phyloP scores from a whole-genome alignment of 2,113 vertebrate genomes.

The Chrysemys picta region DNA sequence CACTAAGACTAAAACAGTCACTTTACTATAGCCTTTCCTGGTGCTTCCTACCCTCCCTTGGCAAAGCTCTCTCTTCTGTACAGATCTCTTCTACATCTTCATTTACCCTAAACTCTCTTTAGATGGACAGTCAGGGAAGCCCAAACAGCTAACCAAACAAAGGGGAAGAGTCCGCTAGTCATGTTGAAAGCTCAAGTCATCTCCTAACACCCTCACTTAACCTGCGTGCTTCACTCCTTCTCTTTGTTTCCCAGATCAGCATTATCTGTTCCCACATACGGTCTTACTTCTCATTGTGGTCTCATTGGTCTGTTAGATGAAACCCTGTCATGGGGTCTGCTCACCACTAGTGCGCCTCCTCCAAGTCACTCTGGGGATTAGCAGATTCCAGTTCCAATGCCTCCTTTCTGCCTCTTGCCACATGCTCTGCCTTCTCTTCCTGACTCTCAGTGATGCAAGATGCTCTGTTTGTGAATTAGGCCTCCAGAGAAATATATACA shows the following conservation, averaged over 20 bases:
- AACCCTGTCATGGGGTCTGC: background rate
- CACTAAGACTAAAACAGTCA: background rate
- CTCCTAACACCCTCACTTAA: background rate
- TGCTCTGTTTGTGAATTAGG: background rate
- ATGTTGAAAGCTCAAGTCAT: background rate
- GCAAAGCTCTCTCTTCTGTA: background rate
- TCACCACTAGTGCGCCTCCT: background rate
- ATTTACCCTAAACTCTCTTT: background rate
- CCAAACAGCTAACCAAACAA: background rate
- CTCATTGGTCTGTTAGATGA: background rate
- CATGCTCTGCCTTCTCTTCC: background rate
- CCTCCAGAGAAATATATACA: background rate
- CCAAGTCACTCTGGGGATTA: background rate
- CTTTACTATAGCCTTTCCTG: background rate
- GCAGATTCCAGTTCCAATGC: background rate
- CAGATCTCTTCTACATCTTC: background rate
- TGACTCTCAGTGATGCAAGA: background rate
- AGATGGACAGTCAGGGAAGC: background rate
- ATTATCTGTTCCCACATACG: background rate
- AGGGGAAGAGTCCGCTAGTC: background rate
- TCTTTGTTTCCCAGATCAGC: background rate
- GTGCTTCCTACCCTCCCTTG: background rate
- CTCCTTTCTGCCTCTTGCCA: background rate
- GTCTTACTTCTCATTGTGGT: background rate
- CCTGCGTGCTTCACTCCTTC: background rate